Evolutionary conservation across 2,113 vertebrate species (phyloP), one percentile per base, ranked within the genome.

Genomic region (Chelonoidis abingdonii): DNA sequence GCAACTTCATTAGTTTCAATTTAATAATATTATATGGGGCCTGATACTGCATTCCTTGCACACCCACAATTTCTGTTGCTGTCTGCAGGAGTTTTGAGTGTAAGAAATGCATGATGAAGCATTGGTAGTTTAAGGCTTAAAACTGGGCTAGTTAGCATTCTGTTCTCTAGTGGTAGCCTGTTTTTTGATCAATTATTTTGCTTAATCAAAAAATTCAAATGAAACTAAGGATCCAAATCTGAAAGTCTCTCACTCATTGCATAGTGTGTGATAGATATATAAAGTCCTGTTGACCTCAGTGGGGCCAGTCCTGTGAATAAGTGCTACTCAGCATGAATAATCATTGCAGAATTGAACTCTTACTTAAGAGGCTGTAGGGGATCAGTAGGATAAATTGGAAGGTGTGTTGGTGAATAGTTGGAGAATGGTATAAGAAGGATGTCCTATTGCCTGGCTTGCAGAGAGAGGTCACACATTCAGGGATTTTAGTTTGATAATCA

Each of bases 1-100:
- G 4, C 24, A 57, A n/a, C 35, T 69, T 69, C 85, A 94, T 90
- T 44, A 86, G 49, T 91, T 95, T 88, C 86, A 93, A 50, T 35
- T 91, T 82, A 9, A 53, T 75, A 89, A 83, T 87, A 93, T 62
- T 90, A 9, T 11, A 10, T 49, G 72, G 24, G 27, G 24, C 2
- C 17, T 89, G 52, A 49, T 88, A 93, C 93, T 91, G 83, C 3
- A 56, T 19, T 50, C 59, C 2, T 2, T 24, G 27, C 29, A 12
- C 72, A 90, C 27, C 50, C 10, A 87, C 87, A 50, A 1, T 35
- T 17, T 59, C 9, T 27, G 17, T 5, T 3, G 47, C 14, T 6
- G 35, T 75, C 57, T 72, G 10, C 9, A 53, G 80, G 13, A 86
- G 44, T 8, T 2, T 0, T 19, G 17, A 3, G 27, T 6, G 59